Evolutionary conservation across 2,113 vertebrate genomes (phyloP), one percentile per base, ranked within the genome.

Genomic region (Monarcha castaneiventris): DNA sequence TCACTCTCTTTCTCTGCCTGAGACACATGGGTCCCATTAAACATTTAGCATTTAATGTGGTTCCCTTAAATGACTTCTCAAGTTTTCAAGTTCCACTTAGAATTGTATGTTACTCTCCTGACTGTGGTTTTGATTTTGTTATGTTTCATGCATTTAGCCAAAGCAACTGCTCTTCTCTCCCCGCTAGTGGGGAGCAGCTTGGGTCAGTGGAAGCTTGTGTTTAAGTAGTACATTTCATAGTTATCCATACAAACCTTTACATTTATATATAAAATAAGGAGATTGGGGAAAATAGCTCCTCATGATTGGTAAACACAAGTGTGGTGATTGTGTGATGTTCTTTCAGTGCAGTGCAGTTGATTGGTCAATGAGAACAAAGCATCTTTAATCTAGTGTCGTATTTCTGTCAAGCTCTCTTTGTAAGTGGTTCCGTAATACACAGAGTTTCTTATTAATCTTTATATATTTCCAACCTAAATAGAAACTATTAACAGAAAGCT

Each of bases 21-120:
- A 91, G 97, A 98, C 98, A 98, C 98, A 98, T 98, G 98, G 98
- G 98, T 98, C 97, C 98, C 98, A 98, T 98, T 98, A 98, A 98
- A 98, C 97, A 97, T 98, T 97, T 97, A 97, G 96, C 94, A 98
- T 98, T 98, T 98, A 98, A 98, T 98, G 98, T 98, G 98, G 98
- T 98, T 98, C 98, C 97, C 97, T 98, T 97, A 98, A 98, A 98
- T 98, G 97, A 98, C 98, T 98, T 98, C 97, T 98, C 97, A 97
- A 98, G 98, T 98, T 98, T 98, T 98, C 97, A 78, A 98, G 98
- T 98, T 98, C 97, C 97, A 96, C 98, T 98, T 98, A 98, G 97
- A 98, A 97, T 97, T 97, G 97, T 95, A 97, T 93, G 97, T 97
- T 98, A 96, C 95, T 97, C 96, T 95, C 95, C 96, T 89, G 95